phyloP scores from a whole-genome alignment of 2,797 vertebrate species.

The Helostoma temminkii region DNA sequence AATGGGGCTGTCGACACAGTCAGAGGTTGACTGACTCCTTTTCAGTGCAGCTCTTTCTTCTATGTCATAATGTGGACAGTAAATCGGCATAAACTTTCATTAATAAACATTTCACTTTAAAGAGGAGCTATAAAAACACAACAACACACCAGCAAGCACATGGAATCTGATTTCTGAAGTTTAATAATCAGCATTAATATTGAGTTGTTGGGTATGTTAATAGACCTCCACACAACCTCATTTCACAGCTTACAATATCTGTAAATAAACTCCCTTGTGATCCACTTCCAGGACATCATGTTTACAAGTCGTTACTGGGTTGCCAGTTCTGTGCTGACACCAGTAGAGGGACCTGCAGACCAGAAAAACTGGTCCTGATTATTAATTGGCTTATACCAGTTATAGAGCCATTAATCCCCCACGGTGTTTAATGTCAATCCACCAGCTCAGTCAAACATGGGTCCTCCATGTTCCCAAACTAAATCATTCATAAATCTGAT shows the following conservation, averaged over 20 bases:
- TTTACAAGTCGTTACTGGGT: background rate
- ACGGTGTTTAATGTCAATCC: conserved; percentile 15
- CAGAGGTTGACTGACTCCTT: conserved; percentile 1
- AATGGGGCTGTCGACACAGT: conserved; percentile 27
- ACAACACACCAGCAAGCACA: background rate
- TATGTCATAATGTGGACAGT: background rate
- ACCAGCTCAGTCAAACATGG: conserved; percentile 25
- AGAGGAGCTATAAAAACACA: background rate
- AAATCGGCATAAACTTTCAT: background rate
- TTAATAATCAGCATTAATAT: background rate
- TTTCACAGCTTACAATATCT: background rate
- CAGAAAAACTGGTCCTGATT: conserved; percentile 26
- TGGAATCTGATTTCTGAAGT: background rate
- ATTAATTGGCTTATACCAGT: conserved; percentile 35
- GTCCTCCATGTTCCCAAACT: background rate
- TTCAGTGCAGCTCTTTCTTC: background rate
- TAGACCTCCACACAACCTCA: conserved; percentile 13
- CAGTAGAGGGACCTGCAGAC: conserved; percentile 73
- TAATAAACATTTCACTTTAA: background rate
- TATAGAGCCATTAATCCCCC: conserved; percentile 26
- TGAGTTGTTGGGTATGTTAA: background rate
- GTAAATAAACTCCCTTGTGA: background rate
- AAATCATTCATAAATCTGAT: conserved; percentile 18
- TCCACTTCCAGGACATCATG: background rate
- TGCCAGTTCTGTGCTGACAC: conserved; percentile 44